Base-by-base conservation (phyloP, 2,797 vertebrate species). In the Rallus crepitans region DNA sequence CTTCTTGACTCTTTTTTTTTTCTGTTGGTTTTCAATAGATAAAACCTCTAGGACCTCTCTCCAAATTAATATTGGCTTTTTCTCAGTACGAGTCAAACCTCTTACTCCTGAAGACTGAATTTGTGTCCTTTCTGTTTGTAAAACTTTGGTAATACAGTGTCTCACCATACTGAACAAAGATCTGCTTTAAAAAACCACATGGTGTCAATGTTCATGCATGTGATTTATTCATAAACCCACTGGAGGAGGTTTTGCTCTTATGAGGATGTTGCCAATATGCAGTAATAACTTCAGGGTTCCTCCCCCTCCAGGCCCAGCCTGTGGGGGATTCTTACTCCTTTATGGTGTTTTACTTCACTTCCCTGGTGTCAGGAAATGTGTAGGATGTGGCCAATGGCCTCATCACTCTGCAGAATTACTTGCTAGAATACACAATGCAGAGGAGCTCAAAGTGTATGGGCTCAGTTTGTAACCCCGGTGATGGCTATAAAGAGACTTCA, bases 211-310 rank as follows among this genome's bases (percentile, higher is more conserved):
- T 64, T 87, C 60, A 15, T 83, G 19, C 35, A 23, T 65, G 65
- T 80, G 88, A 89, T 93, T 96, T 96, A 75, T 87, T 82, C 70
- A 30, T 56, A 27, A 80, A 42, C 8, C 66, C 17, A 13, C 4
- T 77, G 87, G 45, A 94, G 75, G 39, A 92, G 64, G 60, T n/a
- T 93, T 79, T 91, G 70, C 55, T 82, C 39, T 82, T 93, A 65
- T 61, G 77, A 56, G 77, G 60, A 87, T 70, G 42, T 69, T 88
- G 87, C 82, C 68, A 84, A 73, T 66, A 37, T 7, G 50, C 77
- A 63, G 52, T 3, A 70, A 64, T 66, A 82, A 69, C 66, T 61
- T 27, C 57, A 56, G 76, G 37, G 23, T n/a, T 94, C 39, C 48
- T 84, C 48, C 59, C 30, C 17, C 70, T 77, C 65, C 63, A 78